Evolutionary conservation across 2,888 invertebrate species (phyloP).

Genomic region (Amblyjoppa fuscipennis): DNA sequence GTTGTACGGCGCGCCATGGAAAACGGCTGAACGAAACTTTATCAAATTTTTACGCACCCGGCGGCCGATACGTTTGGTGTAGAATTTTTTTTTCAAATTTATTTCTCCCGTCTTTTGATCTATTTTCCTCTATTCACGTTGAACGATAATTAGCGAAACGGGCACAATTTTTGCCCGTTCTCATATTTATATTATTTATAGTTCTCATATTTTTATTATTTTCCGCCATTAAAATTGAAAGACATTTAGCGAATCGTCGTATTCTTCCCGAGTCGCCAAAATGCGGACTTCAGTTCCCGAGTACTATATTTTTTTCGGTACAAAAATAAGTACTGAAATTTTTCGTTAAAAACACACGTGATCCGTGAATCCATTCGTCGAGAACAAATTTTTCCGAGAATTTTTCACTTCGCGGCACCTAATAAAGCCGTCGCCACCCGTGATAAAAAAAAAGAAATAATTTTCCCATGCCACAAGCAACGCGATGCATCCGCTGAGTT

Average conservation of each 20-base stretch:
- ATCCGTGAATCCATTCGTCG: neutral
- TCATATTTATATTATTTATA: no score
- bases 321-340: neutral
- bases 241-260: neutral
- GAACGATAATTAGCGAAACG: no score
- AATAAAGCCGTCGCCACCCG: constrained; percentile 23
- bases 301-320: neutral
- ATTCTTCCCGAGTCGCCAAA: neutral
- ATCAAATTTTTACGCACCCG: no score
- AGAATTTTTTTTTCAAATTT: no score
- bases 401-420: constrained; percentile 3
- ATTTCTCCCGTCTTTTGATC: no score
- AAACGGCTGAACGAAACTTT: no score
- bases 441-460: neutral
- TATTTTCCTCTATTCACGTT: no score
- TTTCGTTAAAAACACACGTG: neutral
- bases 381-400: neutral
- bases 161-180: neutral
- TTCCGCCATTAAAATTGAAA: neutral
- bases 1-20: no score
- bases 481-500: neutral
- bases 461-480: neutral
- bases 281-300: neutral
- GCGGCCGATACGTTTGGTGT: no score
- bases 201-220: neutral